These are phyloP conservation scores for Channa maculata DNA, from an alignment of 2,113 vertebrate species.

Conservation along the genomic window DNA sequence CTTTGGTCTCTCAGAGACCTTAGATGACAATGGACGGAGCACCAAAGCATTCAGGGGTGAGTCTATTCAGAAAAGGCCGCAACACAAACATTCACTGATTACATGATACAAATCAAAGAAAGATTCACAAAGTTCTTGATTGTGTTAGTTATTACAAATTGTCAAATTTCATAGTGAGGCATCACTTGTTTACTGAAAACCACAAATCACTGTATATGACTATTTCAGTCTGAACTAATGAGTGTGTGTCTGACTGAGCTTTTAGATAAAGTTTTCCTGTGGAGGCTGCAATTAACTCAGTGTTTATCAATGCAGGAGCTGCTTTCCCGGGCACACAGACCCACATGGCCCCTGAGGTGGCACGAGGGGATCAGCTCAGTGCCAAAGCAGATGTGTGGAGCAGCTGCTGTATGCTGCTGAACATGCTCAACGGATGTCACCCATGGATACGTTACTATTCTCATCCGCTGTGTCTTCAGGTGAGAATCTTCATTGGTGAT, in stretches of 20 bases:
- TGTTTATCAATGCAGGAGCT: slow-evolving; percentile 77
- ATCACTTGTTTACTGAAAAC: too few species aligned
- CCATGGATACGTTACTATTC: slow-evolving; percentile 93
- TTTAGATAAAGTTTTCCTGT: too few species aligned
- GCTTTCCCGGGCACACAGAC: slow-evolving; percentile 93
- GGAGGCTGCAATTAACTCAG: background rate
- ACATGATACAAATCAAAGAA: too few species aligned
- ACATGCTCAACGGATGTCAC: slow-evolving; percentile 94
- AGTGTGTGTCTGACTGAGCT: too few species aligned
- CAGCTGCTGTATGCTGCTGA: slow-evolving; percentile 95
- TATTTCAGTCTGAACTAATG: too few species aligned
- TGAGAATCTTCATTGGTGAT: too few species aligned
- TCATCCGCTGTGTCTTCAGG: slow-evolving; percentile 93
- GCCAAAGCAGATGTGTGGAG: slow-evolving; percentile 96
- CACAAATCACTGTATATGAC: too few species aligned
- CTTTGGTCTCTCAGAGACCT: slow-evolving; percentile 92
- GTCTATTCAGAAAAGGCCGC: background rate
- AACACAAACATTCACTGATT: background rate
- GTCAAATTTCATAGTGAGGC: too few species aligned
- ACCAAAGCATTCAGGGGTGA: slow-evolving; percentile 74
- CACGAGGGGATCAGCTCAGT: slow-evolving; percentile 86
- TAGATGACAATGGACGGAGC: slow-evolving; percentile 83
- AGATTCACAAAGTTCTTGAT: too few species aligned
- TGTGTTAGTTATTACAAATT: too few species aligned
- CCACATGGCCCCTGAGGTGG: slow-evolving; percentile 97